Percentiles rank a stretch among this genome's conserved stretches.
These are phyloP conservation scores for Pterois miles DNA, from an alignment of 2,797 vertebrate species.

Conservation along the genomic window DNA sequence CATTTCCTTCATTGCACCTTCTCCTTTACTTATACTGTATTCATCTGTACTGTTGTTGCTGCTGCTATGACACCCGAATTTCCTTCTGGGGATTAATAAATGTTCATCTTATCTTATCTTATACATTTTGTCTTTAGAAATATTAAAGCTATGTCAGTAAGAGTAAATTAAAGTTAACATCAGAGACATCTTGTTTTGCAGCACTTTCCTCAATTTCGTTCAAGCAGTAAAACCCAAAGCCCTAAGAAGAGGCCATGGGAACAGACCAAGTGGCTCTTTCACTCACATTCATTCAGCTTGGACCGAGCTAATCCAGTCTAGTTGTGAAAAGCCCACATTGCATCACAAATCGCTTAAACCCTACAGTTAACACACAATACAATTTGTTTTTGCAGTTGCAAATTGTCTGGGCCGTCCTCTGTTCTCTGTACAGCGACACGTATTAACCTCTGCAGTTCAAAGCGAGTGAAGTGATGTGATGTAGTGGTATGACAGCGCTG, in stretches of 20 bases:
- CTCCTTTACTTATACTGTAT: no score
- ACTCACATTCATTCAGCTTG: constrained; percentile 47
- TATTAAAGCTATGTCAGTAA: background rate
- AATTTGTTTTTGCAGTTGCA: constrained; percentile 29
- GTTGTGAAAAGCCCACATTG: constrained; percentile 47
- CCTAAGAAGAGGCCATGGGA: constrained; percentile 27
- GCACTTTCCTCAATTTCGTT: background rate
- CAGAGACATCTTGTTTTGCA: constrained; percentile 16
- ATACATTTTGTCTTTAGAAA: background rate
- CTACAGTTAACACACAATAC: constrained; percentile 24
- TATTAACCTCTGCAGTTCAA: constrained; percentile 21
- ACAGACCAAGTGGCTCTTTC: constrained; percentile 30
- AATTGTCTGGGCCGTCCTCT: background rate
- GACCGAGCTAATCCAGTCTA: constrained; percentile 57
- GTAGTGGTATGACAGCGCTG: constrained; percentile 10
- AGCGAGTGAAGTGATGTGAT: constrained; percentile 12
- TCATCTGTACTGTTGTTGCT: no score
- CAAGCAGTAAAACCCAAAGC: constrained; percentile 5
- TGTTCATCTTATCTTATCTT: no score
- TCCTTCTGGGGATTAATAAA: no score
- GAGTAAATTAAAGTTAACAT: background rate
- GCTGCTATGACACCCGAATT: no score
- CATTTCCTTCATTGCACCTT: no score
- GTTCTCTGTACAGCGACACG: constrained; percentile 1
- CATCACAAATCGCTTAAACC: constrained; percentile 53